A percentile compares a stretch with the other conserved stretches of the same genome.
These are phyloP conservation scores for Morpho deidamia DNA, from an alignment of 2,888 invertebrate species.

Conservation along the genomic window DNA sequence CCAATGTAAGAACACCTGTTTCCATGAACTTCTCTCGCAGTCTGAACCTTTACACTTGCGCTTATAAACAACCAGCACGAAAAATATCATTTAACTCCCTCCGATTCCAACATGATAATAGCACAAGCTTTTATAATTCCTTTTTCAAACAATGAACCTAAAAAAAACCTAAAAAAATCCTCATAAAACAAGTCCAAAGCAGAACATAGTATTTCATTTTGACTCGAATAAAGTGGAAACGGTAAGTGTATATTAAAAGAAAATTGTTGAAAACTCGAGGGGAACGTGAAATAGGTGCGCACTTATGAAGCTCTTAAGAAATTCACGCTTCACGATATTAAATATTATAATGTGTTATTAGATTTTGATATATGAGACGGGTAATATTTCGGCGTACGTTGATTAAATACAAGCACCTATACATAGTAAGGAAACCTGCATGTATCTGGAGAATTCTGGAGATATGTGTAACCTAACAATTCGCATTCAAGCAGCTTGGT, in stretches of 20 bases:
- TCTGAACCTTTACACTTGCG: no score
- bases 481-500: not conserved
- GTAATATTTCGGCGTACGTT: not conserved
- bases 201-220: no score
- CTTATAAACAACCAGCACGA: no score
- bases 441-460: not conserved
- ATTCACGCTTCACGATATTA: conserved; percentile 5
- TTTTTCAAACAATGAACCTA: no score
- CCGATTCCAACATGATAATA: no score
- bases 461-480: not conserved
- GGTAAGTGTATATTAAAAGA: conserved; percentile 1
- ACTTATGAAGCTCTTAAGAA: conserved; percentile 5
- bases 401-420: not conserved
- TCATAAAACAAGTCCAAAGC: no score
- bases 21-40: no score
- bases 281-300: conserved; percentile 3
- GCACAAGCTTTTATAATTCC: no score
- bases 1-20: no score
- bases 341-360: conserved; percentile 5
- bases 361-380: conserved; percentile 1
- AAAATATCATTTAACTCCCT: no score
- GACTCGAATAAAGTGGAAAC: not conserved
- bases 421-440: not conserved
- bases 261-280: not conserved
- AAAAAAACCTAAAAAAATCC: no score